Conservation (phyloP, 2,113 vertebrate genomes). For the Choloepus hoffmanni region DNA sequence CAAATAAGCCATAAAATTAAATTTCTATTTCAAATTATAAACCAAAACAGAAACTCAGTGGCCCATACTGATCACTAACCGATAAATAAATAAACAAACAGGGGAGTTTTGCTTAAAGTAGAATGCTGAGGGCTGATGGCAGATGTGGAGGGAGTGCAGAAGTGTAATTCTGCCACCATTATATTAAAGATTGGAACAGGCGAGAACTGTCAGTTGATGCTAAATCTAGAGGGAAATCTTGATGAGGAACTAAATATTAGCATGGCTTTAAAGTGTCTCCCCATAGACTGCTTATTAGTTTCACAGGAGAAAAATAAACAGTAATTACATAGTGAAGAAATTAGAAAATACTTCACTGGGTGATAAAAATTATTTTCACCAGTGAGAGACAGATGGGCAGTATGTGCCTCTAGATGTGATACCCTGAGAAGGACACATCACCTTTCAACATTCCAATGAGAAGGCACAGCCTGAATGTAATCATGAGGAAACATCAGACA, state of each 20-base stretch:
- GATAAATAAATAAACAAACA: not conserved
- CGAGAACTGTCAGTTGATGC: not conserved
- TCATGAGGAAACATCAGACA: not conserved
- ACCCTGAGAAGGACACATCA: not conserved
- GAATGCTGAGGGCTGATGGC: not conserved
- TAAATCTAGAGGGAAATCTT: constrained; percentile 49
- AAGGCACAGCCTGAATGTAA: too few relatives aligned
- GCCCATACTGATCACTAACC: not conserved
- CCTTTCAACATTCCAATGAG: not conserved
- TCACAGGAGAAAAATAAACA: constrained; percentile 45
- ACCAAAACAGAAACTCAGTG: not conserved
- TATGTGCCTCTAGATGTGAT: not conserved
- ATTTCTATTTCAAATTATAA: constrained; percentile 9
- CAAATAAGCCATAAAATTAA: constrained; percentile 10
- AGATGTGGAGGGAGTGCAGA: not conserved
- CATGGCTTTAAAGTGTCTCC: constrained; percentile 8
- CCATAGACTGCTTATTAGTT: constrained; percentile 37
- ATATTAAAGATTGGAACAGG: constrained; percentile 9
- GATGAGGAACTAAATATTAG: constrained; percentile 20
- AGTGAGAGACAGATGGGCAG: not conserved
- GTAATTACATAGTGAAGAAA: constrained; percentile 34
- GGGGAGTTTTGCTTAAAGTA: not conserved
- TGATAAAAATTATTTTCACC: constrained; percentile 26
- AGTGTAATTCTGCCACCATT: constrained; percentile 16
- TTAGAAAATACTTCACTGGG: not conserved